Base-by-base conservation (phyloP, 2,797 vertebrate genomes). In the Lophotriccus pileatus region DNA sequence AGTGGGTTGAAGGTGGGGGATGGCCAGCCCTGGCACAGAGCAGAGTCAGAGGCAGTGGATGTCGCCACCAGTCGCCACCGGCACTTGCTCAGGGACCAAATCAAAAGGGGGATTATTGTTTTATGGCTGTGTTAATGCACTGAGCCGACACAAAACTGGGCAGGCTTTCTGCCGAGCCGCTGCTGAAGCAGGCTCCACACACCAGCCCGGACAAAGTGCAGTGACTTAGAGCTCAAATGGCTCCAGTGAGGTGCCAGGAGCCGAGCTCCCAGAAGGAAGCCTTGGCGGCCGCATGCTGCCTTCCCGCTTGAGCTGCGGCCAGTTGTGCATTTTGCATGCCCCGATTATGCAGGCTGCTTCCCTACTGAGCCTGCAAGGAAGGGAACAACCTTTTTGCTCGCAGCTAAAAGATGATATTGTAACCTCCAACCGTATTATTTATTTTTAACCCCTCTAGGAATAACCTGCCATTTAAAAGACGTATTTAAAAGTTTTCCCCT, bases 91-190 rank as follows among this genome's bases (percentile, higher is more conserved):
- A 72, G 94, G 77, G 91, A 94, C 63, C 6, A 32, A 90, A 94
- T 90, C 78, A 94, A 96, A 96, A 94, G 86, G 52, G 59, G 74
- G 87, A 96, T 97, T 96, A 94, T 55, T 94, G 93, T 58, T 97
- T 95, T 94, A 96, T 7, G 43, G 78, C 91, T 92, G 75, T 79
- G 88, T 87, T 95, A 96, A 94, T 90, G 83, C 78, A 94, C 30
- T 91, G 89, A 92, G 90, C 91, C 1, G 58, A 97, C 94, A 96
- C 83, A 87, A 93, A 96, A 95, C 82, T 44, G 59, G 44, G 83
- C 91, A 96, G 84, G 94, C 91, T 76, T 84, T 95, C 89, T 96
- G 95, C 89, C 4, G 17, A 73, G 93, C 90, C 20, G 3, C 50
- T 1, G 36, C 96, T 80, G 87, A 66, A 79, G 78, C 2, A 0